A percentile compares a stretch with the other conserved stretches of the same genome.
Conservation (phyloP, 2,888 invertebrate genomes). For the Drosophila pseudotakahashii region DNA sequence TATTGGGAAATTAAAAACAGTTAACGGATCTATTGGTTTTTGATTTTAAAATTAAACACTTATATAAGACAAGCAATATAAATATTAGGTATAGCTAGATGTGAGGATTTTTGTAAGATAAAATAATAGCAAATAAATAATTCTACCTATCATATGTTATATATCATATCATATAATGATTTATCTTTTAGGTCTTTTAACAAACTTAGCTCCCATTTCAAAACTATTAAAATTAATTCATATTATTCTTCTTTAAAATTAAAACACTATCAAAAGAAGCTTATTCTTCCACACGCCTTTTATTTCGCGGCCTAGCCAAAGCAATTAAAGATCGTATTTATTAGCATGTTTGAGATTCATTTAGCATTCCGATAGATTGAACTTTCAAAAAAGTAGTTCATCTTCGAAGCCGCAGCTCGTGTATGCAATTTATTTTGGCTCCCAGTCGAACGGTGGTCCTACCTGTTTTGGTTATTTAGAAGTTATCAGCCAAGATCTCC, state of each 20-base stretch:
- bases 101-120: too few species aligned
- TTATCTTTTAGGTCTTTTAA: not conserved
- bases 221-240: not conserved
- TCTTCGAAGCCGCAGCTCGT: conserved; percentile 35
- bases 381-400: conserved; percentile 34
- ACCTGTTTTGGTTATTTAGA: conserved; percentile 38
- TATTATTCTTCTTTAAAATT: not conserved
- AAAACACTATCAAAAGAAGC: not conserved
- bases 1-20: conserved; percentile 7
- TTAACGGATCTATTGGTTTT: not conserved
- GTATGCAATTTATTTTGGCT: conserved; percentile 40
- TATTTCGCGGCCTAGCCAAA: conserved; percentile 4
- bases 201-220: not conserved
- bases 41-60: not conserved
- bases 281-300: conserved; percentile 6
- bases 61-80: too few species aligned
- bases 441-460: conserved; percentile 24
- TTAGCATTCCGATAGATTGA: conserved; percentile 32
- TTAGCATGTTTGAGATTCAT: conserved; percentile 34
- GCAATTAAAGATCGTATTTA: conserved; percentile 21
- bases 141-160: too few species aligned
- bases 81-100: too few species aligned
- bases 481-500: conserved; percentile 30
- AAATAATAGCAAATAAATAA: too few species aligned
- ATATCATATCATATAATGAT: too few species aligned